Conservation (phyloP, 2,888 invertebrate genomes). For the Deilephila porcellus region DNA sequence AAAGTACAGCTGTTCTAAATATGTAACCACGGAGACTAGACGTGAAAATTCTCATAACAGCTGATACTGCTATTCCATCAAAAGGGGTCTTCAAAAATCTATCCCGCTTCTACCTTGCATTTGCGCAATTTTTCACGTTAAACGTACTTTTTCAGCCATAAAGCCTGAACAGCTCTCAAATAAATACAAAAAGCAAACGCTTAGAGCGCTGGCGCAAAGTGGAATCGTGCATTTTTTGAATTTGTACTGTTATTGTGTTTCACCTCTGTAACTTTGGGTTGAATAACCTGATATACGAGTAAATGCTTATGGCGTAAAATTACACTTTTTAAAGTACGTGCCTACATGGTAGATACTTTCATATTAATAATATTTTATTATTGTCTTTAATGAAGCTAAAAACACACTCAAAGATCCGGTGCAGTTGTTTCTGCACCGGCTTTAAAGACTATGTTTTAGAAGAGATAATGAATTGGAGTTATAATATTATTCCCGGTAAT, state of each 20-base stretch:
- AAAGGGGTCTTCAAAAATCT: slow-evolving; percentile 14
- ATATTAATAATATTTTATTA: too few relatives aligned
- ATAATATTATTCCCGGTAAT: too few relatives aligned
- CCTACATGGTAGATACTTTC: too few relatives aligned
- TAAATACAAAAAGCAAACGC: slow-evolving; percentile 47
- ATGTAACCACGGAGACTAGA: neutral
- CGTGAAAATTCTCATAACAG: neutral
- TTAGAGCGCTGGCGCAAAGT: slow-evolving; percentile 31
- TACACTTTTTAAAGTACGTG: too few relatives aligned
- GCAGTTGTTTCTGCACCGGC: too few relatives aligned
- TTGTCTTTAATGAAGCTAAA: too few relatives aligned
- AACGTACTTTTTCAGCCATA: slow-evolving; percentile 48
- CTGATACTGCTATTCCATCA: neutral
- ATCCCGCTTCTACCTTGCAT: slow-evolving; percentile 41
- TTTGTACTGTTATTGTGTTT: neutral
- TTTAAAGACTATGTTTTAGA: neutral
- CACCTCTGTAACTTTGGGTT: neutral
- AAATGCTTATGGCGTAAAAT: too few relatives aligned
- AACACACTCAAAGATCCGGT: too few relatives aligned
- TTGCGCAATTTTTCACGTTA: slow-evolving; percentile 50
- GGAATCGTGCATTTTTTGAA: neutral
- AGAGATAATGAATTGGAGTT: too few relatives aligned
- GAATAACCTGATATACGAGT: neutral
- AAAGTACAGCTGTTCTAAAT: neutral
- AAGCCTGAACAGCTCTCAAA: slow-evolving; percentile 52